phyloP scores from a whole-genome alignment of 2,113 vertebrate species.

The Carlito syrichta region DNA sequence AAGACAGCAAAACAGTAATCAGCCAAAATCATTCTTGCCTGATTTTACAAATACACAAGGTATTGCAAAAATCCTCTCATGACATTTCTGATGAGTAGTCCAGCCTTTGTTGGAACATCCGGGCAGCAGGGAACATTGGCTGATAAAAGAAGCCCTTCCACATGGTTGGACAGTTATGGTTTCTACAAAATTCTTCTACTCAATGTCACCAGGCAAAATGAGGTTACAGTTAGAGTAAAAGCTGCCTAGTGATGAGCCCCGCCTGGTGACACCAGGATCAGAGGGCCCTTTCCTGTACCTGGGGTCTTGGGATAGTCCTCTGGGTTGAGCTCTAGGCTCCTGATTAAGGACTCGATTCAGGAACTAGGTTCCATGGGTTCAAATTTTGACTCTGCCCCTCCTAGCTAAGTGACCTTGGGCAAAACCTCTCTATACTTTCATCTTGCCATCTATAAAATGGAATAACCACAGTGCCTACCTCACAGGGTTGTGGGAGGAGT shows the following conservation, averaged over 20 bases:
- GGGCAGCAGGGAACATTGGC: not conserved
- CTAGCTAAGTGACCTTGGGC: not conserved
- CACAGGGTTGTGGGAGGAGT: not conserved
- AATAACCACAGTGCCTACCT: not conserved
- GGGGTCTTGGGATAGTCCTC: not conserved
- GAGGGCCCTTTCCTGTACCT: too few species aligned
- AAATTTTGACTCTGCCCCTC: not conserved
- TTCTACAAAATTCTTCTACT: not conserved
- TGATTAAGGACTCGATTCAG: not conserved
- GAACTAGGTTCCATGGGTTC: not conserved
- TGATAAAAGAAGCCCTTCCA: not conserved
- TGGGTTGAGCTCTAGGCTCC: not conserved
- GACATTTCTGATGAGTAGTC: fast-evolving
- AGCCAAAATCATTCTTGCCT: not conserved
- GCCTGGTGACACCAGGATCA: not conserved
- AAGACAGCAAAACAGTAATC: not conserved
- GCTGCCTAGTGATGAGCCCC: not conserved
- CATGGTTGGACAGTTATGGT: not conserved
- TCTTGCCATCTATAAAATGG: not conserved
- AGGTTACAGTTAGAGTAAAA: not conserved
- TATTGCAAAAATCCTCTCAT: not conserved
- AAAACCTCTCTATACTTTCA: not conserved
- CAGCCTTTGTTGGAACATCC: not conserved
- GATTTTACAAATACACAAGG: conserved; percentile 18
- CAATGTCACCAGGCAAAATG: not conserved